Percentiles rank a stretch among this genome's conserved stretches.
phyloP scores from a whole-genome alignment of 1,140 invertebrate genomes.

The Euborellia annulipes region DNA sequence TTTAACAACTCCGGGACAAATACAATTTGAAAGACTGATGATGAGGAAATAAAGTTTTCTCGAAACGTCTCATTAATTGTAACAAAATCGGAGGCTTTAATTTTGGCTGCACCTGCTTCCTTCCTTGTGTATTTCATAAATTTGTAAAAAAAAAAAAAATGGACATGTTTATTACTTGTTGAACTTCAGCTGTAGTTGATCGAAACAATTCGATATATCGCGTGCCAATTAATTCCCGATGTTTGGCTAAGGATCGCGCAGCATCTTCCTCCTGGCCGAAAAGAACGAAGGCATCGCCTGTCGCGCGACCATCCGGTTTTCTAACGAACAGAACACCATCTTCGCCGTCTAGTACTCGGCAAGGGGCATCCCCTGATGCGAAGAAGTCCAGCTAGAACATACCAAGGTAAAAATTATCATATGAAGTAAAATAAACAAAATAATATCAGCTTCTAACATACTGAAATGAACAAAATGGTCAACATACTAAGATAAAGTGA shows the following conservation, averaged over 20 bases:
- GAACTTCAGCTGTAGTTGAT: conserved; percentile 95
- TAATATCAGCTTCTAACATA: not conserved
- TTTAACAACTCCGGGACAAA: no score
- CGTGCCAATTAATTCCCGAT: conserved; percentile 86
- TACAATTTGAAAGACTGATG: no score
- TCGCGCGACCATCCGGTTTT: conserved; percentile 87
- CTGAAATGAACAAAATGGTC: conserved; percentile 1
- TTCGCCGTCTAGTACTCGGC: conserved; percentile 76
- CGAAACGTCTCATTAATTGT: no score
- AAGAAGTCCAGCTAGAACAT: conserved; percentile 83
- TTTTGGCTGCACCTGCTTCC: no score
- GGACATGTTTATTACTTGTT: conserved; percentile 60
- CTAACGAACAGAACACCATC: conserved; percentile 94
- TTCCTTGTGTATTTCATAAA: no score
- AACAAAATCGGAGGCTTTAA: no score
- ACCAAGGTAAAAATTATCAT: conserved; percentile 5
- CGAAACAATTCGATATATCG: conserved; percentile 97
- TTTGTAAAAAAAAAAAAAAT: no score
- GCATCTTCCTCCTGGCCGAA: conserved; percentile 85
- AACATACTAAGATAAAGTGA: no score
- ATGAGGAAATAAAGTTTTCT: no score
- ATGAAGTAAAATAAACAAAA: conserved; percentile 7
- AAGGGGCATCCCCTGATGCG: conserved; percentile 64
- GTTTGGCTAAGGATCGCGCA: conserved; percentile 79
- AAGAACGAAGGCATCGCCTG: conserved; percentile 96